Base-by-base conservation (phyloP, 2,797 vertebrate species). In the Staurois parvus region DNA sequence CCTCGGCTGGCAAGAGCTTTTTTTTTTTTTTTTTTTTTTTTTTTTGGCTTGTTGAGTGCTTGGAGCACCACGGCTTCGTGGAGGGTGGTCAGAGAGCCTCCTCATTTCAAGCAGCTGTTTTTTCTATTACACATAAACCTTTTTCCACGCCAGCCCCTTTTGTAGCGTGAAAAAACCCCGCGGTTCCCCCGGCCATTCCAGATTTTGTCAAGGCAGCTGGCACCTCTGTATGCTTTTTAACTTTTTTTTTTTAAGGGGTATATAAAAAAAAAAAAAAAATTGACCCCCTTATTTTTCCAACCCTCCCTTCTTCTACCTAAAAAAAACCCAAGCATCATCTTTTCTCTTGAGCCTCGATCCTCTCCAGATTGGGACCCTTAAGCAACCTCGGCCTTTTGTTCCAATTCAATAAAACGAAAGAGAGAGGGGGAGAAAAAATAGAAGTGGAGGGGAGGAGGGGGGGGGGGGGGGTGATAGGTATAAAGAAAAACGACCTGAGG, bases 341-440 rank as follows among this genome's bases (percentile, higher is more conserved):
- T 94, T 95, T 94, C 84, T 89, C 94, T 93, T 94, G 92, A 95
- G 93, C 95, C 96, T 93, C 94, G 92, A 95, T 94, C 95, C 96
- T 95, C 96, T 97, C 96, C 96, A 96, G 94, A 94, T 96, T 91
- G 93, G 91, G 94, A 93, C 94, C 95, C 95, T 97, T 96, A 95
- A 90, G 90, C 86, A 91, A 91, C 90, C 88, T 90, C 80, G 88
- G 83, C 79, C 79, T 82, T 81, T 86, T 86, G 84, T 86, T 73
- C 13, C 85, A 89, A 93, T 90, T 91, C 87, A 90, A 92, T 92
- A 85, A 69, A 89, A 89, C 68, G 89, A 88, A 30, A 21, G 67
- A 37, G 37, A 37, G 37, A 37, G 9, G 37, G 37, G 37, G 10
- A 37, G 10, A 79, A 66, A 64, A 56, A 70, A 17, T 26, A 56